A percentile compares a stretch with the other conserved stretches of the same genome.
phyloP scores from a whole-genome alignment of 2,888 invertebrate species.

The Empis livida region DNA sequence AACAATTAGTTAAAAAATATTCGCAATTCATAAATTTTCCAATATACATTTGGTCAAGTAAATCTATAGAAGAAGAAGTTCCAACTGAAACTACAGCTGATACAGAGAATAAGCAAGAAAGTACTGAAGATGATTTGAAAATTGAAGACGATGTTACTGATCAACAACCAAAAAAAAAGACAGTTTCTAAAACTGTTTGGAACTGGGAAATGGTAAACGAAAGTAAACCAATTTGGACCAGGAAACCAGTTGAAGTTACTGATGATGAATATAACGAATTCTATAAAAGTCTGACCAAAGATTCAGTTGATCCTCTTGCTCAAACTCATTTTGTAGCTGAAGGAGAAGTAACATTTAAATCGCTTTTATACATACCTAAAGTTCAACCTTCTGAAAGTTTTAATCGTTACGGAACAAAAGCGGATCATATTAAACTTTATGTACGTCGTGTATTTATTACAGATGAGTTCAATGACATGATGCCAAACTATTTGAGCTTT shows the following conservation, averaged over 20 bases:
- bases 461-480: constrained; percentile 98
- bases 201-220: constrained; percentile 96
- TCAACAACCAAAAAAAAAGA: constrained; percentile 69
- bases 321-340: constrained; percentile 92
- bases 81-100: constrained; percentile 43
- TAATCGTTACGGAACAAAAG: constrained; percentile 88
- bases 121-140: constrained; percentile 42
- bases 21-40: constrained; percentile 99
- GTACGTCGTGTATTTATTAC: constrained; percentile 98
- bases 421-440: constrained; percentile 91
- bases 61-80: constrained; percentile 63
- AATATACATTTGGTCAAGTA: constrained; percentile 83
- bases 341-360: constrained; percentile 98
- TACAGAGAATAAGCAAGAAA: constrained; percentile 39
- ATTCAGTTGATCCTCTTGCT: constrained; percentile 66
- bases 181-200: constrained; percentile 89
- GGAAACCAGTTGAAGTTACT: constrained; percentile 72
- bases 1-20: constrained; percentile 88
- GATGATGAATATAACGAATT: constrained; percentile 90
- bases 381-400: constrained; percentile 86
- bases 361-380: constrained; percentile 85
- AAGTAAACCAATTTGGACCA: constrained; percentile 97
- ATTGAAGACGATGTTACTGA: constrained; percentile 57
- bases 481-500: constrained; percentile 94
- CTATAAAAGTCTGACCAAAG: constrained; percentile 91